A percentile compares a stretch with the other conserved stretches of the same genome.
phyloP scores from a whole-genome alignment of 2,888 invertebrate species.

The Hipparchia sbordonii region DNA sequence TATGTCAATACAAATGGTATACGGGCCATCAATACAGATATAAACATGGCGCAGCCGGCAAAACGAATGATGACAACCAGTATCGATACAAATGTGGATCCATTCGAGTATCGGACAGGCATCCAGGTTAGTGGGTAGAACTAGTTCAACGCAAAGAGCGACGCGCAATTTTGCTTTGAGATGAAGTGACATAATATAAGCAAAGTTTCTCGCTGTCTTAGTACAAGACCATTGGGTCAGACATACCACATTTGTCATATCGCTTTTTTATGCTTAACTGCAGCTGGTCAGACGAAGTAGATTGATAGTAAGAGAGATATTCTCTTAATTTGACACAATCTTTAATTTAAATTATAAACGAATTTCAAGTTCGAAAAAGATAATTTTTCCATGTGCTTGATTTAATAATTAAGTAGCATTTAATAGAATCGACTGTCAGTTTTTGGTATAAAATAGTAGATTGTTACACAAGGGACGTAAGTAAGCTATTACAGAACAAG shows the following conservation, averaged over 20 bases:
- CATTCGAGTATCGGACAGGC: slow-evolving; percentile 39
- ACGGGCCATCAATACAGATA: slow-evolving; percentile 26
- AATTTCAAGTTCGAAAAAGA: too few relatives aligned
- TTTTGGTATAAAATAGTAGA: too few relatives aligned
- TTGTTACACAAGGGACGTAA: too few relatives aligned
- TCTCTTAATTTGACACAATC: too few relatives aligned
- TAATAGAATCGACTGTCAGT: too few relatives aligned
- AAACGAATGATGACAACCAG: slow-evolving; percentile 35
- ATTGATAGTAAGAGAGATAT: too few relatives aligned
- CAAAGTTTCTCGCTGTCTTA: background rate
- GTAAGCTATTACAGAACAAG: too few relatives aligned
- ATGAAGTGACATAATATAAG: background rate
- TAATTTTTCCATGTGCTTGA: too few relatives aligned
- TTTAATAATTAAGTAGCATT: too few relatives aligned
- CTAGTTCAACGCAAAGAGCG: slow-evolving; percentile 46
- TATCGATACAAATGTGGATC: slow-evolving; percentile 27
- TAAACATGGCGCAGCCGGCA: slow-evolving; percentile 25
- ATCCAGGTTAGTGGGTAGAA: slow-evolving; percentile 62
- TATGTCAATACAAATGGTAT: slow-evolving; percentile 33
- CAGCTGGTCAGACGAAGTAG: too few relatives aligned
- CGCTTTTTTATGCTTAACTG: too few relatives aligned
- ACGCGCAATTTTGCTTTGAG: background rate
- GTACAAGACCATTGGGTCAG: background rate
- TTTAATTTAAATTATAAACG: too few relatives aligned
- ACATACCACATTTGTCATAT: background rate